Evolutionary conservation across 1,140 invertebrate genomes (phyloP).

Genomic region (Pseudomyrmex gracilis): DNA sequence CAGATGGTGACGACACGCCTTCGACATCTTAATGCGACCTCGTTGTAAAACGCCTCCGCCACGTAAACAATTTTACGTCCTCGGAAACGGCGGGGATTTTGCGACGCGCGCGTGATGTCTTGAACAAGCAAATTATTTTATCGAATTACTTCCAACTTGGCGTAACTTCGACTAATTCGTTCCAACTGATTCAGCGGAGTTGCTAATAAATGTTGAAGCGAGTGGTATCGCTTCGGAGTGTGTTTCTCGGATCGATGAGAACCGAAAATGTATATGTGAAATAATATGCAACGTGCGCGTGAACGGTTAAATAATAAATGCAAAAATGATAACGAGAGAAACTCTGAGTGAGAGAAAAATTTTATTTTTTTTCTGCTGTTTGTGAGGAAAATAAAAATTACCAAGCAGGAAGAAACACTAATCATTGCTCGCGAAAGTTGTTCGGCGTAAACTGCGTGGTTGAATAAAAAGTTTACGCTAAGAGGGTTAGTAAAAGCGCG

Average conservation of each 20-base stretch:
- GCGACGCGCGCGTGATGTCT: conserved; percentile 19
- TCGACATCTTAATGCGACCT: conserved; percentile 42
- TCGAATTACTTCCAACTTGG: not conserved
- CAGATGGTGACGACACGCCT: not conserved
- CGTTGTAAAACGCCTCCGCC: not conserved
- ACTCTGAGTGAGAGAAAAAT: too few relatives aligned
- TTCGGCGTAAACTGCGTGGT: not conserved
- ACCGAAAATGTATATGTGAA: too few relatives aligned
- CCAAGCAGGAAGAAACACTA: not conserved
- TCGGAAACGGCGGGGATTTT: not conserved
- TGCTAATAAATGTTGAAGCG: not conserved
- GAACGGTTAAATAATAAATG: too few relatives aligned
- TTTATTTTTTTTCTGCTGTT: too few relatives aligned
- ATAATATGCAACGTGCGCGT: too few relatives aligned
- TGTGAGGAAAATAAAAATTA: not conserved
- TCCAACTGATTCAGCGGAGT: not conserved
- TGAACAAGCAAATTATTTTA: conserved; percentile 52
- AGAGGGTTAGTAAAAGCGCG: conserved; percentile 43
- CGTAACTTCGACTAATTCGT: not conserved
- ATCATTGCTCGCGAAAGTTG: not conserved
- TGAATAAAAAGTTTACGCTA: not conserved
- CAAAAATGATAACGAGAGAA: too few relatives aligned
- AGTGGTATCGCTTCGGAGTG: too few relatives aligned
- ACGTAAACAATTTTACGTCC: conserved; percentile 22
- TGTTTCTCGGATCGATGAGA: too few relatives aligned